Evolutionary conservation across 1,140 invertebrate species (phyloP), one percentile per base, ranked within the genome.

Genomic region (Sitophilus oryzae): DNA sequence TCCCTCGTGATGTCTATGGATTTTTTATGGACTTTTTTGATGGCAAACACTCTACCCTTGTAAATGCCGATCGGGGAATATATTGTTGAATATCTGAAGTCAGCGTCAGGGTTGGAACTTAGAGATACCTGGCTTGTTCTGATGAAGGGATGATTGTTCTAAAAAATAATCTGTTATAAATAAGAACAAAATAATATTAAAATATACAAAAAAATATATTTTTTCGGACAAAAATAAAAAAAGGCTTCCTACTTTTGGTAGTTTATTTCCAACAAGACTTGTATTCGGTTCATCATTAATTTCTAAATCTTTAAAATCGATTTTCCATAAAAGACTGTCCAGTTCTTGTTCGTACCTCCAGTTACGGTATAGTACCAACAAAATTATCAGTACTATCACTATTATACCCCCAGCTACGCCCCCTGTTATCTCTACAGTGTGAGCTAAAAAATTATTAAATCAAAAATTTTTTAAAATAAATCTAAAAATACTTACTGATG

Each of bases 321-420:
- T 87, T 73, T 96, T 95, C 94, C 94, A 98, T 0, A 97, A 77
- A 15, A 96, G 73, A 37, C 88, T 92, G 63, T 96, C 93, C 51
- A 98, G 74, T 66, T 96, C 93, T 66, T 95, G 91, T 66, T 97
- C 94, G 69, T 96, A 96, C 16, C 83, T 82, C 89, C 91, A 96
- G 68, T 95, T 96, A 45, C 93, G 81, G 71, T 91, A 91, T 1
- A 88, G 68, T 0, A 88, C 77, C 16, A 90, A 67, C 0, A 80
- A 76, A 2, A 88, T 80, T 0, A 91, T 71, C 0, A 80, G 74
- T 11, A 92, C 67, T 2, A 91, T 72, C 0, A 89, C 68, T 0
- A 89, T 60, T 0, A 88, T 74, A 2, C 85, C 84, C 0, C 91
- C 91, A 0, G 83, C 82, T 0, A 93, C 81, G 0, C 86, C 88